Percentiles rank a stretch among this genome's conserved stretches.
phyloP scores from a whole-genome alignment of 2,888 invertebrate species.

The Synergus itoensis region DNA sequence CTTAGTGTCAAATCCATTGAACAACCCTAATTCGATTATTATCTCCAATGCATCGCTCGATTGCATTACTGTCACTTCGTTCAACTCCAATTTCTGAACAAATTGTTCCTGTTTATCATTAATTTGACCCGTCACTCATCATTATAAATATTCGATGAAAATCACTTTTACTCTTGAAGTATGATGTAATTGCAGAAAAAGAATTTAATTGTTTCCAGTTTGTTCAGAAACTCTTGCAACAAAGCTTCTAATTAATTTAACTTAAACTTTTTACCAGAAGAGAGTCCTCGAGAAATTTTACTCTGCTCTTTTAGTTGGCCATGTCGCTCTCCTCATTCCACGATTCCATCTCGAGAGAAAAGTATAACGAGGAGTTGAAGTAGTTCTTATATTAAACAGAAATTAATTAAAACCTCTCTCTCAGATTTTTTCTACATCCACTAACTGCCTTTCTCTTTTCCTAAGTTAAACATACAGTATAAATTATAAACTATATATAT shows the following conservation, averaged over 20 bases:
- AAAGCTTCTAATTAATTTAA: background rate
- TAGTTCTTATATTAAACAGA: background rate
- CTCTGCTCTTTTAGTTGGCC: background rate
- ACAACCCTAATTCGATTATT: slow-evolving; percentile 2
- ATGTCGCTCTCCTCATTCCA: background rate
- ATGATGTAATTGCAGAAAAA: no score
- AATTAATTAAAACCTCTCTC: background rate
- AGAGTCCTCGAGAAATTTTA: background rate
- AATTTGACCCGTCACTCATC: background rate
- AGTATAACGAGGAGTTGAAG: background rate
- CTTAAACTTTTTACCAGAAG: background rate
- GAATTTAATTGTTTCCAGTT: no score
- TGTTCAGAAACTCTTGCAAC: no score
- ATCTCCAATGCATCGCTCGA: background rate
- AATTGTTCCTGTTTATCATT: background rate
- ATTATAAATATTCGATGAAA: background rate
- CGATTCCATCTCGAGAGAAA: no score
- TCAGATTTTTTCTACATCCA: background rate
- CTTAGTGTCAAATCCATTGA: background rate
- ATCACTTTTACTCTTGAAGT: background rate
- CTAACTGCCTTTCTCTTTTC: background rate
- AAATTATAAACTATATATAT: background rate
- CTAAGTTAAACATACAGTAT: background rate
- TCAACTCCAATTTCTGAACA: background rate
- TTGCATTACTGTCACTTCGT: background rate